Percentiles rank a stretch among this genome's conserved stretches.
Evolutionary conservation across 2,113 vertebrate species (phyloP).

Genomic region (Myrmophylax atrothorax): DNA sequence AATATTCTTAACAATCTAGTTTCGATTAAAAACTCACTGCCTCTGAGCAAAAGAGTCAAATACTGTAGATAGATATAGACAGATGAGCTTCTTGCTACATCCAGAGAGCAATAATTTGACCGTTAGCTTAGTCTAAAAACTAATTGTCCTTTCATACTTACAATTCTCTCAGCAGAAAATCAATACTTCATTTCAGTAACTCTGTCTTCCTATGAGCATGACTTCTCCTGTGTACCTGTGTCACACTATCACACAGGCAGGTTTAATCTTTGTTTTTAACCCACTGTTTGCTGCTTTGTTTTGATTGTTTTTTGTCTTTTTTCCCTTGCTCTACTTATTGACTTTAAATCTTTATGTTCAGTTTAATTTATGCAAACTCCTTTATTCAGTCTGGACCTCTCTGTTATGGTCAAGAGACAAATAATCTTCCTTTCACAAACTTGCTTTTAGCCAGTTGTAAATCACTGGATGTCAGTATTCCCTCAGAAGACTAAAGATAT

Average conservation of each 20-base stretch:
- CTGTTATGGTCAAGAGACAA: neutral
- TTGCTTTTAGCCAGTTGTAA: neutral
- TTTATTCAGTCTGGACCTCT: neutral
- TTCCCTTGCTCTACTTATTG: neutral
- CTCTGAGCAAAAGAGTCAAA: conserved; percentile 13
- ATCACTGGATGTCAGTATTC: neutral
- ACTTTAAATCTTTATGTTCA: neutral
- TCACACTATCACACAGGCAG: neutral
- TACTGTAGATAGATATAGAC: neutral
- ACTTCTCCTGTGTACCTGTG: neutral
- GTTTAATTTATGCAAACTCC: neutral
- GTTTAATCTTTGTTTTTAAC: neutral
- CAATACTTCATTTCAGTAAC: conserved; percentile 25
- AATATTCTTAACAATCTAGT: neutral
- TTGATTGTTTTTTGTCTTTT: neutral
- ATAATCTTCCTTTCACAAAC: neutral
- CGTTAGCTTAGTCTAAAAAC: neutral
- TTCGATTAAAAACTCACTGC: neutral
- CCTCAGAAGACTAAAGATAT: neutral
- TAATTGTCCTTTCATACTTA: conserved; percentile 44
- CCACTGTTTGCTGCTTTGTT: neutral
- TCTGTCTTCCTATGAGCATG: neutral
- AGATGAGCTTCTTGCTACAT: neutral
- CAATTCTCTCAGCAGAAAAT: conserved; percentile 31
- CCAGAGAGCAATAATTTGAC: conserved; percentile 13